Percentiles rank a stretch among this genome's conserved stretches.
Conservation (phyloP, 2,113 vertebrate genomes). For the Salvelinus fontinalis region DNA sequence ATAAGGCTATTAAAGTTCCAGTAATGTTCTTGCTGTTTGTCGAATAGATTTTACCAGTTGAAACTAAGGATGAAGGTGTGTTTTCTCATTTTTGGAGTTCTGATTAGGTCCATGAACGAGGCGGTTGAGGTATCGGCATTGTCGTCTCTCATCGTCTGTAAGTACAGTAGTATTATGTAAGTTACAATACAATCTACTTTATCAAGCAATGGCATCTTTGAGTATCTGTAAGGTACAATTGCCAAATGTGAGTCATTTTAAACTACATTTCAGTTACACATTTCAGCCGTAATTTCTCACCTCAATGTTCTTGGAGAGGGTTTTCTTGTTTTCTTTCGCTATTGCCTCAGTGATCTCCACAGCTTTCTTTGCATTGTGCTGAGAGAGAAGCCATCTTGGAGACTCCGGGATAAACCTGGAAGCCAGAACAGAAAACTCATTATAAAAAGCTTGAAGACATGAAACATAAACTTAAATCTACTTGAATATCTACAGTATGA, state of each 20-base stretch:
- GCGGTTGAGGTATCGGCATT: constrained; percentile 68
- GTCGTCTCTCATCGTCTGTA: constrained; percentile 73
- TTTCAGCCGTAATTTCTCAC: neutral
- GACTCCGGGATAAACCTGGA: constrained; percentile 92
- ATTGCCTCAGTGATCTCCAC: constrained; percentile 80
- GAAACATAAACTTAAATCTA: neutral
- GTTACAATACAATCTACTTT: neutral
- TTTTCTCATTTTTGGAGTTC: constrained; percentile 87
- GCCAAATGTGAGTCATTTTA: neutral
- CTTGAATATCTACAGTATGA: neutral
- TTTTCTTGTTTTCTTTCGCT: constrained; percentile 86
- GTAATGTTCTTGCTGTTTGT: neutral
- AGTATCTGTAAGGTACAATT: neutral
- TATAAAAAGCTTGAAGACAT: neutral
- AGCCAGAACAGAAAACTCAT: neutral
- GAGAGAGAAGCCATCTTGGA: constrained; percentile 93
- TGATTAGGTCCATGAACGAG: constrained; percentile 83
- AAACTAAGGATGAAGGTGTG: constrained; percentile 90
- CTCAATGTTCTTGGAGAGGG: constrained; percentile 42
- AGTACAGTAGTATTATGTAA: neutral
- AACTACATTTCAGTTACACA: too few species aligned
- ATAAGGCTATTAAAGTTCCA: neutral
- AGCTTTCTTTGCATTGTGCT: constrained; percentile 80
- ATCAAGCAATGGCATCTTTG: neutral
- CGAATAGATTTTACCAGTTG: constrained; percentile 82